Conservation (phyloP, 2,113 vertebrate genomes). For the Cyprinodon variegatus region DNA sequence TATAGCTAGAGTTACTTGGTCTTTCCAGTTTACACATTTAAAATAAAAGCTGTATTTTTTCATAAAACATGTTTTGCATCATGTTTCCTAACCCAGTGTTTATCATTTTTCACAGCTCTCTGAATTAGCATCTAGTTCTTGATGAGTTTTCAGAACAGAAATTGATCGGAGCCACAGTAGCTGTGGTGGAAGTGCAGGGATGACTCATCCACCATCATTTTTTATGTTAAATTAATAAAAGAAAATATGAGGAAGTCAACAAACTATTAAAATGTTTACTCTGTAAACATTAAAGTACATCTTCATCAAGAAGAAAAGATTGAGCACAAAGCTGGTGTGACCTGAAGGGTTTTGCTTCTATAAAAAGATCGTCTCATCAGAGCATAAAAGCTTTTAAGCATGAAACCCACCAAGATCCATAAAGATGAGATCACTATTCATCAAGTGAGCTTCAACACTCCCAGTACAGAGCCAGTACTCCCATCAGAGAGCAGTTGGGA, state of each 20-base stretch:
- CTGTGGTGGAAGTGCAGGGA: constrained; percentile 16
- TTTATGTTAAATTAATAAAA: constrained; percentile 28
- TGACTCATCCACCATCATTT: constrained; percentile 57
- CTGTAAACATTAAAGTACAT: not conserved
- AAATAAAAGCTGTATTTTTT: not conserved
- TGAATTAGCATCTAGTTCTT: not conserved
- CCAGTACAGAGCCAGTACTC: constrained; percentile 16
- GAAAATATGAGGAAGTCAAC: not conserved
- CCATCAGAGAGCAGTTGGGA: constrained; percentile 14
- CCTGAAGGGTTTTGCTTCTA: not conserved
- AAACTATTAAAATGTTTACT: not conserved
- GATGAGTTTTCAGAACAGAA: not conserved
- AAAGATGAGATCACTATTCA: constrained; percentile 17
- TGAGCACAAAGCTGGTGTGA: not conserved
- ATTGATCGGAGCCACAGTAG: not conserved
- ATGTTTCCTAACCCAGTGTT: not conserved
- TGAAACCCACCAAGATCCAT: not conserved
- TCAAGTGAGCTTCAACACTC: not conserved
- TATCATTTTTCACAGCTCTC: not conserved
- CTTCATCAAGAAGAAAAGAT: not conserved
- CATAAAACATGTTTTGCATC: not conserved
- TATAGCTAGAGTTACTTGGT: constrained; percentile 38
- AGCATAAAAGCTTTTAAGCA: not conserved
- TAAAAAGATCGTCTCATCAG: not conserved
- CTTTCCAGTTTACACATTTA: constrained; percentile 7